Evolutionary conservation across 1,140 invertebrate genomes (phyloP), one percentile per base, ranked within the genome.

Genomic region (Drosophila setifemur): DNA sequence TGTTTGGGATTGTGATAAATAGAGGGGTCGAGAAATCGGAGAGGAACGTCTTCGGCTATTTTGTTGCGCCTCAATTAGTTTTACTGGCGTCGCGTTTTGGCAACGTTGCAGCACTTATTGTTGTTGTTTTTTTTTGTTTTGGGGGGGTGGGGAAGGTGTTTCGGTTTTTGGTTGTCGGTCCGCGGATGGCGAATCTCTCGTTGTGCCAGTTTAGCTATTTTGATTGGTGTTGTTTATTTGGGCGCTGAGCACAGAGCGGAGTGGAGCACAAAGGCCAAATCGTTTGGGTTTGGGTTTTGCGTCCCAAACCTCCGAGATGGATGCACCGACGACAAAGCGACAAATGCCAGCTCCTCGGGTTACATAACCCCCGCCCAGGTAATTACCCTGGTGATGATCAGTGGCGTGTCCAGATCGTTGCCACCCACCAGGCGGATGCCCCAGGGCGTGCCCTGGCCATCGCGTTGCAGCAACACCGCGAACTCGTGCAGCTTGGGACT

Each of bases 391-490:
- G 97, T 97, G 89, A 98, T 94, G 88, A 97, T 94, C 76, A 98
- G 93, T 49, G 97, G 95, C n/a, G 95, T 95, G 74, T 94, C 94
- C 74, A 97, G 93, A 93, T 98, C 97, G 66, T 94, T 93, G 63
- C 97, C 97, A 73, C 97, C 97, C 66, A 97, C 96, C 55, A 98
- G 93, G 70, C 97, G 94, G 81, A 98, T 96, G 42, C 97, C 97
- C 97, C 97, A 98, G 72, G 96, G 95, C 73, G 94, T 94, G 73
- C 93, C 92, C 66, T 93, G 93, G 73, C 93, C 93, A 79, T 96
- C 95, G 75, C 97, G 93, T 81, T 93, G 93, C 82, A 98, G 93
- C 45, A 93, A 93, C 70, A 97, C 93, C 69, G 94, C 93, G 81
- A 96, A 92, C 77, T 94, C 94, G 79, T 95, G 94, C 82, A 93